Evolutionary conservation across 2,888 invertebrate species (phyloP).

Genomic region (Melikaiella ostensackeni): DNA sequence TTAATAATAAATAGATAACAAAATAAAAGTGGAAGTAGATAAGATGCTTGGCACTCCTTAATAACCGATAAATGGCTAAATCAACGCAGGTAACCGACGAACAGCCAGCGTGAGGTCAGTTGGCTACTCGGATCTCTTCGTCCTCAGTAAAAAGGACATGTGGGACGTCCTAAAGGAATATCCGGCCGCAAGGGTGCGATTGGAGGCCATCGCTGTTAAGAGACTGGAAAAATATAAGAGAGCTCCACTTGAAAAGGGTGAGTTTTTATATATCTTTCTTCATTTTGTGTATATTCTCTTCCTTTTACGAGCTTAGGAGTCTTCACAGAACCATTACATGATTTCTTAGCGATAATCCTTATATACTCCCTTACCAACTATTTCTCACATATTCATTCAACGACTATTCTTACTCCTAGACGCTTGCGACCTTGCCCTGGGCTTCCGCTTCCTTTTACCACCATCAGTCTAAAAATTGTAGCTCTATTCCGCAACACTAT

Average conservation of each 20-base stretch:
- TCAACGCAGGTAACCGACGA: slow-evolving; percentile 92
- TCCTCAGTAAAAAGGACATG: slow-evolving; percentile 99
- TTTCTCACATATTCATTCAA: too few relatives aligned
- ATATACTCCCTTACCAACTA: too few relatives aligned
- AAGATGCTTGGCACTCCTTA: slow-evolving; percentile 64
- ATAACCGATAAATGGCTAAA: slow-evolving; percentile 77
- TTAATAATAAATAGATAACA: slow-evolving; percentile 17
- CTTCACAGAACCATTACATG: too few relatives aligned
- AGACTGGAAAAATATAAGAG: slow-evolving; percentile 98
- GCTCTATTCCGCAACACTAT: too few relatives aligned
- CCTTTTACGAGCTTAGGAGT: too few relatives aligned
- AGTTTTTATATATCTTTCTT: slow-evolving; percentile 55
- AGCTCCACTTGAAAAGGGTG: slow-evolving; percentile 95
- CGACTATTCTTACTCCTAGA: too few relatives aligned
- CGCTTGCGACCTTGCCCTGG: too few relatives aligned
- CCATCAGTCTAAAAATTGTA: too few relatives aligned
- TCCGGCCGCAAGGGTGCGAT: slow-evolving; percentile 93
- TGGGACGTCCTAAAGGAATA: slow-evolving; percentile 99
- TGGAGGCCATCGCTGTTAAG: slow-evolving; percentile 98
- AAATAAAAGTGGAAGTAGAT: slow-evolving; percentile 34
- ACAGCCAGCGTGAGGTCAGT: slow-evolving; percentile 99
- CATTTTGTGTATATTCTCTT: too few relatives aligned
- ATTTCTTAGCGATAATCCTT: too few relatives aligned
- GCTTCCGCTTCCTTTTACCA: too few relatives aligned
- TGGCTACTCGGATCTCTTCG: slow-evolving; percentile 99